A percentile compares a stretch with the other conserved stretches of the same genome.
Evolutionary conservation across 2,888 invertebrate species (phyloP).

Genomic region (Lottia gigantea): DNA sequence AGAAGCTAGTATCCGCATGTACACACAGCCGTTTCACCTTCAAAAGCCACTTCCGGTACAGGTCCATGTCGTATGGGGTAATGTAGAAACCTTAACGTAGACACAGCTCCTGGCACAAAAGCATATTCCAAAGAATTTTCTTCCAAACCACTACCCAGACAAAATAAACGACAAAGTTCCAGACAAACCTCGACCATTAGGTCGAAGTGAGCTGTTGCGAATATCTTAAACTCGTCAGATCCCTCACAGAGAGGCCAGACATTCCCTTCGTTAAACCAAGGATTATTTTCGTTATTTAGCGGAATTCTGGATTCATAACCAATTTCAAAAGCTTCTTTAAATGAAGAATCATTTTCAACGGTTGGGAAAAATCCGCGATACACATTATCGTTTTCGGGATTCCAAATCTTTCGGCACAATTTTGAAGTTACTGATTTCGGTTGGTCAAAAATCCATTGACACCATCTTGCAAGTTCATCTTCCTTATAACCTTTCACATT

Average conservation of each 20-base stretch:
- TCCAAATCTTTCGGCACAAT: conserved; percentile 39
- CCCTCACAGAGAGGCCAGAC: conserved; percentile 46
- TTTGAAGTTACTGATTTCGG: conserved; percentile 32
- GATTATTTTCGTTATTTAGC: conserved; percentile 22
- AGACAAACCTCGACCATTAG: conserved; percentile 34
- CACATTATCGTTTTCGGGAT: conserved; percentile 38
- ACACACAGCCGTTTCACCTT: conserved; percentile 41
- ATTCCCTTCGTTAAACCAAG: conserved; percentile 45
- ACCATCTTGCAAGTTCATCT: conserved; percentile 33
- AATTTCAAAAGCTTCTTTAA: too few relatives aligned
- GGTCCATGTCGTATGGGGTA: conserved; percentile 44
- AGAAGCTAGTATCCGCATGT: conserved; percentile 47
- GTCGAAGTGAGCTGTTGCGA: conserved; percentile 33
- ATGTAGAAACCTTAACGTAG: conserved; percentile 48
- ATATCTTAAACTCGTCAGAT: conserved; percentile 35
- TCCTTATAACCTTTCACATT: conserved; percentile 41
- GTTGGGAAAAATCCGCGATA: conserved; percentile 29
- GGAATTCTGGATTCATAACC: too few relatives aligned
- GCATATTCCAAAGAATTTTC: conserved; percentile 43
- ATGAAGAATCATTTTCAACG: too few relatives aligned
- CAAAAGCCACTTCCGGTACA: conserved; percentile 36
- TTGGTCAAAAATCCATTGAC: conserved; percentile 42
- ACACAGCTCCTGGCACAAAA: conserved; percentile 40
- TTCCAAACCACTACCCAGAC: conserved; percentile 42
- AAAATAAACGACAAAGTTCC: conserved; percentile 45